Evolutionary conservation across 2,113 vertebrate genomes (phyloP).

Genomic region (Hydrochoerus hydrochaeris): DNA sequence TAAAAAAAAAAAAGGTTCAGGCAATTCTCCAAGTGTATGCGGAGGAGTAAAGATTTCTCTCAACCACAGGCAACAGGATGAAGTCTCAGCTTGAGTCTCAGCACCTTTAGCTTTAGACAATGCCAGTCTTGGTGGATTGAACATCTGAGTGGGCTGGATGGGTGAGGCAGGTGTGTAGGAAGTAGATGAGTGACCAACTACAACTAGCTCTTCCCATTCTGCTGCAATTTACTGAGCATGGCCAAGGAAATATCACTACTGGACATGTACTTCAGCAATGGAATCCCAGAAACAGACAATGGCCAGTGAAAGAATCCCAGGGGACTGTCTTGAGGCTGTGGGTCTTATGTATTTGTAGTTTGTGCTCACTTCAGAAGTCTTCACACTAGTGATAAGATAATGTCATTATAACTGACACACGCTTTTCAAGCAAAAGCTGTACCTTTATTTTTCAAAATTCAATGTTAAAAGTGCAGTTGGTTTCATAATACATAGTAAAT

Average conservation of each 20-base stretch:
- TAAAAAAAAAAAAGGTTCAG: not conserved
- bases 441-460: not conserved
- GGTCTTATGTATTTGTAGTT: not conserved
- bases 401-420: not conserved
- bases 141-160: not conserved
- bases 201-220: not conserved
- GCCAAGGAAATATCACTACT: not conserved
- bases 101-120: not conserved
- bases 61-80: not conserved
- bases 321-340: no score
- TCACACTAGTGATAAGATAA: not conserved
- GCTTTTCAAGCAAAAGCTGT: not conserved
- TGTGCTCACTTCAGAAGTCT: not conserved
- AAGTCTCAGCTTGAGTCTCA: not conserved
- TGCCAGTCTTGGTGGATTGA: not conserved
- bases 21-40: not conserved
- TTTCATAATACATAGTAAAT: not conserved
- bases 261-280: not conserved
- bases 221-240: not conserved
- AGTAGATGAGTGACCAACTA: not conserved
- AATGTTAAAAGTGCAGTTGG: not conserved
- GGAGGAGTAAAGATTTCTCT: not conserved
- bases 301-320: not conserved
- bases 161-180: no score
- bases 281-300: not conserved